Evolutionary conservation across 37 sponge, comb jelly and placozoan species (phyloP).

Genomic region (Beroe ovata): DNA sequence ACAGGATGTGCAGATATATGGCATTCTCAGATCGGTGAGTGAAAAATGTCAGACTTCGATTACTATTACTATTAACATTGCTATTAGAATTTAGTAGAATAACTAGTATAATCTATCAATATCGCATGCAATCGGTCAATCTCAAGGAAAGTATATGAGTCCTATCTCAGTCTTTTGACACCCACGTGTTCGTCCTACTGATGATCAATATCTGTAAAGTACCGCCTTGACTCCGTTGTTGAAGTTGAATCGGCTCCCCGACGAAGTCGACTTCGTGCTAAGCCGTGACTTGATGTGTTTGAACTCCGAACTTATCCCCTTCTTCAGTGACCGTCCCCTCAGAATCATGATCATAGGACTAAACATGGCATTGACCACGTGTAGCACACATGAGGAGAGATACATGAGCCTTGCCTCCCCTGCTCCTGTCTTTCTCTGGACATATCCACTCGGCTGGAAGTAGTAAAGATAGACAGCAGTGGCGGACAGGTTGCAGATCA

Average conservation of each 20-base stretch:
- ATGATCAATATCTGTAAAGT: conserved; percentile 23
- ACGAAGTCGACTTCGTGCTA: neutral
- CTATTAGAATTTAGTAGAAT: no score
- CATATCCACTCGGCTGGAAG: neutral
- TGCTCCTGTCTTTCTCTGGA: neutral
- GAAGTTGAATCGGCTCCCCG: neutral
- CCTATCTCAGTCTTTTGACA: no score
- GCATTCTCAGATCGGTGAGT: conserved; percentile 12
- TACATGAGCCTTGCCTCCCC: conserved; percentile 8
- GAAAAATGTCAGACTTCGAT: no score
- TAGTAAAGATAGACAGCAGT: conserved; percentile 1
- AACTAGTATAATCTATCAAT: no score
- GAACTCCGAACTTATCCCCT: neutral
- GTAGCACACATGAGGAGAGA: conserved; percentile 29
- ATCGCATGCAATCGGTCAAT: no score
- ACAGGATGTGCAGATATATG: conserved; percentile 23
- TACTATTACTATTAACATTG: no score
- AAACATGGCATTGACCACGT: conserved; percentile 15
- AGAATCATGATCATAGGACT: conserved; percentile 46
- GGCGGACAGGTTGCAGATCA: conserved; percentile 23
- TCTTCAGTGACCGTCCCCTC: conserved; percentile 39
- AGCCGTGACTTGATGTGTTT: neutral
- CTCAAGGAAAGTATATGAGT: no score
- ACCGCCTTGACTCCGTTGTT: neutral
- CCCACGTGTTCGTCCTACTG: no score